Percentiles rank a stretch among this genome's conserved stretches.
Conservation (phyloP, 2,888 invertebrate genomes). For the Dugesia japonica region DNA sequence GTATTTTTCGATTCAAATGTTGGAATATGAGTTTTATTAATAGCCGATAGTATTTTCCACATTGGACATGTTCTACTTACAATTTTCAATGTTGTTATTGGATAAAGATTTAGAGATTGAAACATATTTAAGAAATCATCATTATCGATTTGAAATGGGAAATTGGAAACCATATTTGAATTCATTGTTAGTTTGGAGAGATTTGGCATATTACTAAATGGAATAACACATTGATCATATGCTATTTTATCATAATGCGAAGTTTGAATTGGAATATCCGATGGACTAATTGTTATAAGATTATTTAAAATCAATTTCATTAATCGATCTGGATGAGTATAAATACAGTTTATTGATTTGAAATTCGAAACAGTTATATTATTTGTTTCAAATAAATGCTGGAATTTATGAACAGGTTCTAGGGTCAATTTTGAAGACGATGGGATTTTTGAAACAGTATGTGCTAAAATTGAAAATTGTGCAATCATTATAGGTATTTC, state of each 20-base stretch:
- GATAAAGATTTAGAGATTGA: neutral
- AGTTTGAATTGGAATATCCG: neutral
- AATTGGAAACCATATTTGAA: neutral
- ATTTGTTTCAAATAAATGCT: neutral
- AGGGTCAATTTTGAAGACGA: neutral
- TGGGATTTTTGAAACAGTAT: neutral
- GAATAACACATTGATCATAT: neutral
- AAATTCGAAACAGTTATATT: neutral
- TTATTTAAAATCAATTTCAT: neutral
- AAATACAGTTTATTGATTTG: neutral
- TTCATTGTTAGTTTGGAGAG: neutral
- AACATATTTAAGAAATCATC: neutral
- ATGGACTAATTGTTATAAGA: neutral
- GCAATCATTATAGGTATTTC: neutral
- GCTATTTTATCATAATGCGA: neutral
- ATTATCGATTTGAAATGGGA: neutral
- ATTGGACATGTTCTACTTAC: neutral
- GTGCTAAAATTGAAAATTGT: neutral
- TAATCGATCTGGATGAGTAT: neutral
- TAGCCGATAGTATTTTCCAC: neutral
- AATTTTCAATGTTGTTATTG: neutral
- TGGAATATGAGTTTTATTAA: neutral
- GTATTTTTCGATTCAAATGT: neutral
- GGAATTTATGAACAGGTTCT: neutral
- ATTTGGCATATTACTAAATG: neutral